Conservation (phyloP, 2,888 invertebrate species). For the Melieria picta region DNA sequence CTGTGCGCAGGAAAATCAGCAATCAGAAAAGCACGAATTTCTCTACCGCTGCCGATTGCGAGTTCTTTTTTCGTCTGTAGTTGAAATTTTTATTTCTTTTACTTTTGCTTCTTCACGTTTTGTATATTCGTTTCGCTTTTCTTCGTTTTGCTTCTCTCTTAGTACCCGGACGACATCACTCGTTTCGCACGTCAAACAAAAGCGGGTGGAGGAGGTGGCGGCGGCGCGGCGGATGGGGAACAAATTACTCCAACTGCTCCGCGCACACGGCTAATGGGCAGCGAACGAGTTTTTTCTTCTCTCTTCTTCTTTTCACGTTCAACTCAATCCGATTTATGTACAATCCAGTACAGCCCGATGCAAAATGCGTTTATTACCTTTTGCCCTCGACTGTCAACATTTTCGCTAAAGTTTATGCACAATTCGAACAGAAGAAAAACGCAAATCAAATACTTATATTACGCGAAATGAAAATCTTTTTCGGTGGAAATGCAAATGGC, state of each 20-base stretch:
- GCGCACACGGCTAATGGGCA: not conserved
- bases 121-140: not conserved
- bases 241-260: not conserved
- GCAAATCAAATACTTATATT: not conserved
- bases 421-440: not conserved
- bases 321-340: not conserved
- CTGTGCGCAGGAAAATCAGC: constrained; percentile 18
- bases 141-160: not conserved
- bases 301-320: constrained; percentile 1
- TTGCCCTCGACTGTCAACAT: not conserved
- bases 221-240: constrained; percentile 3
- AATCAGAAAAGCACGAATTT: constrained; percentile 16
- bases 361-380: constrained; percentile 1
- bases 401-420: not conserved
- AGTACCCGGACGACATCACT: constrained; percentile 11
- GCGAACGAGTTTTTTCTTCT: too few relatives aligned
- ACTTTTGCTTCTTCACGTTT: constrained; percentile 2
- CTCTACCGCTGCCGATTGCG: not conserved
- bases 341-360: not conserved
- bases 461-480: not conserved
- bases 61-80: not conserved
- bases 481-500: not conserved
- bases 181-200: constrained; percentile 2
- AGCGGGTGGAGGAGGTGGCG: not conserved
- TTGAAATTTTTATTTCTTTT: not conserved